Evolutionary conservation across 2,797 vertebrate genomes (phyloP), one percentile per base, ranked within the genome.

Genomic region (Atherinosoma microstoma): DNA sequence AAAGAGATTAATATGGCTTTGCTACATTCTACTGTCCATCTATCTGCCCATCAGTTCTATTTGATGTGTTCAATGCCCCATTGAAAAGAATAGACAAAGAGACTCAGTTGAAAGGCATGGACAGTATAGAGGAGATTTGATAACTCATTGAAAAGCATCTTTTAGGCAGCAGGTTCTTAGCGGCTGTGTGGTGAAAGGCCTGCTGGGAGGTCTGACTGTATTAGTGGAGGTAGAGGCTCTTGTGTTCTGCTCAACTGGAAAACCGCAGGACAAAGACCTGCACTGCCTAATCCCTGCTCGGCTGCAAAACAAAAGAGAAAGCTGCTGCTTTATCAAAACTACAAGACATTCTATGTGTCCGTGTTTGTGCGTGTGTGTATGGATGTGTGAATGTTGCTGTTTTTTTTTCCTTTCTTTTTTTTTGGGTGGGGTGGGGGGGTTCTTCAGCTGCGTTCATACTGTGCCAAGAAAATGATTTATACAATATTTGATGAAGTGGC

Each of bases 201-300:
- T 94, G 90, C 92, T 94, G 94, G 94, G 93, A 94, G 93, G 93
- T 94, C 94, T 92, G 86, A 91, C 91, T 93, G 92, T 92, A 92
- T 93, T 90, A 92, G 88, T 90, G 87, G 91, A 92, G 93, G 93
- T 92, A 91, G 92, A 91, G 90, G 89, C 93, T 93, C 91, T 94
- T 94, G 92, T 94, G 93, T 91, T 94, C 92, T 93, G 90, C 93
- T 94, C 93, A 92, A 92, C 94, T 94, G 91, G 93, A 94, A 94
- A 93, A 94, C 93, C 70, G 79, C 88, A 86, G 88, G 91, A 94
- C 93, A 94, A 94, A 94, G 93, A 91, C 84, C 86, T 73, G 87
- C 89, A 87, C 91, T 90, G 86, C 90, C 90, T 93, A 94, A 94
- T 94, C 93, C 94, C 91, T 91, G 89, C 90, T 90, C 89, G 83